Conservation (phyloP, 1,140 invertebrate species). For the Fopius arisanus region DNA sequence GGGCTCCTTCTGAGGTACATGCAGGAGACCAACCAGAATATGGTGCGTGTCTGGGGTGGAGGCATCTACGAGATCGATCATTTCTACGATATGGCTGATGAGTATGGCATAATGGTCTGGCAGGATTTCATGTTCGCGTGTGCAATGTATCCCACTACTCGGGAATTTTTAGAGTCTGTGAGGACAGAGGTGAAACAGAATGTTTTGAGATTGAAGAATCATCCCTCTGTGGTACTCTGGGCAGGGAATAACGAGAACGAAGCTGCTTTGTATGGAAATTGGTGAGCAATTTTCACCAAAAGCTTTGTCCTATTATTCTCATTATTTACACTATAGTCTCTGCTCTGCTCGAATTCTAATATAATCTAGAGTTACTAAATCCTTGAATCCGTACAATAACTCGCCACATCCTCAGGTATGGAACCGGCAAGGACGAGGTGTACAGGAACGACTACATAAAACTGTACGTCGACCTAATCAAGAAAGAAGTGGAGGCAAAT, state of each 20-base stretch:
- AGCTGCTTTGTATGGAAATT: slow-evolving; percentile 83
- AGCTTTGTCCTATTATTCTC: too few species aligned
- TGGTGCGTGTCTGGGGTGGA: slow-evolving; percentile 97
- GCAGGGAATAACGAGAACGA: slow-evolving; percentile 99
- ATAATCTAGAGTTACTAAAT: too few species aligned
- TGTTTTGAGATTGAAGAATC: slow-evolving; percentile 83
- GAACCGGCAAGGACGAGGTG: slow-evolving; percentile 66
- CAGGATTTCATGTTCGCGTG: slow-evolving; percentile 99
- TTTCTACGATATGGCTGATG: slow-evolving; percentile 89
- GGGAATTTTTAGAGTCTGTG: slow-evolving; percentile 79
- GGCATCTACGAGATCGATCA: slow-evolving; percentile 92
- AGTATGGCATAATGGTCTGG: slow-evolving; percentile 86
- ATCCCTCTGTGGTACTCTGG: slow-evolving; percentile 89
- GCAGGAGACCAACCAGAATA: slow-evolving; percentile 85
- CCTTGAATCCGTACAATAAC: too few species aligned
- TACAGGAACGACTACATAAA: slow-evolving; percentile 86
- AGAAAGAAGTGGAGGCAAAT: slow-evolving; percentile 69
- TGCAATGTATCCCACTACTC: slow-evolving; percentile 87
- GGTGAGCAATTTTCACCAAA: slow-evolving; percentile 59
- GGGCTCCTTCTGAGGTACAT: slow-evolving; percentile 60
- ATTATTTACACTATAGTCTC: too few species aligned
- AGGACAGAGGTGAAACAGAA: slow-evolving; percentile 84
- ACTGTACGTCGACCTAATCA: slow-evolving; percentile 85
- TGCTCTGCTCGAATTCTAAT: too few species aligned
- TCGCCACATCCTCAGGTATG: slow-evolving; percentile 60